These are phyloP conservation scores for Porphyrio hochstetteri DNA, from an alignment of 2,113 vertebrate genomes.

Conservation along the genomic window DNA sequence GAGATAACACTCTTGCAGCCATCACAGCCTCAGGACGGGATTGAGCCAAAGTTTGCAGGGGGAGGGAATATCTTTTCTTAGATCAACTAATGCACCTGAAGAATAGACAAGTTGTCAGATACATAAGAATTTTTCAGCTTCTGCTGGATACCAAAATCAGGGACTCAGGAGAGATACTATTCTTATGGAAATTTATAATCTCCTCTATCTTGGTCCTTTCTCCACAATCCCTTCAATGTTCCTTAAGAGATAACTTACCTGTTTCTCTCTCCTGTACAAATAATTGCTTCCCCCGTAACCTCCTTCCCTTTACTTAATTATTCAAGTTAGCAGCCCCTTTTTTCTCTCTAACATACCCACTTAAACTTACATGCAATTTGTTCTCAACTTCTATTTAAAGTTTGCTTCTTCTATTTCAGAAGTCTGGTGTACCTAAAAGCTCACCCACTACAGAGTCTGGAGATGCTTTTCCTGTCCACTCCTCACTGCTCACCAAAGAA, in stretches of 20 bases:
- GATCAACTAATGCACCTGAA: neutral
- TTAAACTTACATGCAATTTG: neutral
- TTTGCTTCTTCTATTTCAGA: neutral
- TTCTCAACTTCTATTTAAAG: neutral
- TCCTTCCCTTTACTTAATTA: neutral
- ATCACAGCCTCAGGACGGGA: neutral
- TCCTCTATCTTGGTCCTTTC: neutral
- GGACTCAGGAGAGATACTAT: neutral
- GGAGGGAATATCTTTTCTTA: neutral
- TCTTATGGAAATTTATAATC: neutral
- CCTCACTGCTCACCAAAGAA: neutral
- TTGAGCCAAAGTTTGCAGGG: neutral
- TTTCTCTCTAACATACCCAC: neutral
- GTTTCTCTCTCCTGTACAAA: neutral
- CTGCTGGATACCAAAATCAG: neutral
- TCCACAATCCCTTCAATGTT: neutral
- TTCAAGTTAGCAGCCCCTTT: neutral
- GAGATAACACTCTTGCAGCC: neutral
- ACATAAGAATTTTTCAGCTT: neutral
- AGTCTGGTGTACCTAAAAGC: neutral
- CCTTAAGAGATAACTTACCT: neutral
- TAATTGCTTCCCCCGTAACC: neutral
- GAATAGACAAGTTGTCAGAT: conserved; percentile 29
- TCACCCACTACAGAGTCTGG: neutral
- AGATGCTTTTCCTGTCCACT: neutral